phyloP scores from a whole-genome alignment of 1,140 invertebrate species.

The Pogonus chalceus region DNA sequence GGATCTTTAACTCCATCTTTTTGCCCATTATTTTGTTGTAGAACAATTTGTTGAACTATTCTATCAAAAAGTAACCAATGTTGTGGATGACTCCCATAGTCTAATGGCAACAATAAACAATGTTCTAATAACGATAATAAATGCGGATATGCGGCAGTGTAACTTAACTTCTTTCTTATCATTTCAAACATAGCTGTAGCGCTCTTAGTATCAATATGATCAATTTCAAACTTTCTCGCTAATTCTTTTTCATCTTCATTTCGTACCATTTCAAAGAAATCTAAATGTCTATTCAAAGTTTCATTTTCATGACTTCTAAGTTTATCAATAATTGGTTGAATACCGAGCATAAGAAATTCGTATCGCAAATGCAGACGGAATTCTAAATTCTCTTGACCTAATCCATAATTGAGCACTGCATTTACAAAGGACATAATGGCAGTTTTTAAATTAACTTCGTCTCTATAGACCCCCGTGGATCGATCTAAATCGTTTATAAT shows the following conservation, averaged over 20 bases:
- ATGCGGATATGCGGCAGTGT: conserved; percentile 88
- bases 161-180: conserved; percentile 78
- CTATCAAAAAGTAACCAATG: conserved; percentile 92
- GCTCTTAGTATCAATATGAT: conserved; percentile 92
- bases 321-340: conserved; percentile 92
- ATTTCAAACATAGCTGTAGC: conserved; percentile 90
- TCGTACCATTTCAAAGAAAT: conserved; percentile 97
- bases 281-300: conserved; percentile 81
- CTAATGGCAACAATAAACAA: conserved; percentile 76
- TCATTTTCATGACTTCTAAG: conserved; percentile 86
- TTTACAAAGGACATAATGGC: conserved; percentile 98
- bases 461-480: conserved; percentile 71
- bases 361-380: conserved; percentile 91
- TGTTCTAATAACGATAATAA: conserved; percentile 87
- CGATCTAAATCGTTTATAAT: conserved; percentile 90
- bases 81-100: conserved; percentile 72
- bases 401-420: conserved; percentile 91
- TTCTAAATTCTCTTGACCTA: conserved; percentile 90
- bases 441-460: conserved; percentile 87
- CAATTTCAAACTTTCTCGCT: conserved; percentile 79
- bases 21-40: conserved; percentile 56
- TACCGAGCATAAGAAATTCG: conserved; percentile 93
- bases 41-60: conserved; percentile 88
- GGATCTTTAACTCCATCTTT: conserved; percentile 50
- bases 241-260: conserved; percentile 94